These are phyloP conservation scores for Tigriopus californicus DNA, from an alignment of 2,888 invertebrate species.

Conservation along the genomic window DNA sequence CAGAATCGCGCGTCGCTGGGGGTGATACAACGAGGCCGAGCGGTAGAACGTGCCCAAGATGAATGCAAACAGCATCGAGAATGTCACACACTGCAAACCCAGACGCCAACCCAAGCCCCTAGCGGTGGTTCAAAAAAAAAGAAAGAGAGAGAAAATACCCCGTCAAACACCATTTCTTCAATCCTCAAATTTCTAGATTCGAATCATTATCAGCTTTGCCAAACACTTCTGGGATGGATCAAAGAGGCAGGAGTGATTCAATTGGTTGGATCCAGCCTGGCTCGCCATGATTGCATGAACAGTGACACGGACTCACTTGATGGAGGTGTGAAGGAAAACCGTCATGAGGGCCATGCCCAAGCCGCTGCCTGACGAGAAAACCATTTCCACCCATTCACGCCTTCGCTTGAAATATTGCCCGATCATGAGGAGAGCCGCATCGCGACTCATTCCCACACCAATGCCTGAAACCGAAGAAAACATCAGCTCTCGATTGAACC, in stretches of 20 bases:
- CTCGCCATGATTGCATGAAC: too few relatives aligned
- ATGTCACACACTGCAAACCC: conserved; percentile 67
- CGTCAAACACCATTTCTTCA: too few relatives aligned
- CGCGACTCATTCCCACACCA: conserved; percentile 64
- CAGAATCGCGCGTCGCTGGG: conserved; percentile 62
- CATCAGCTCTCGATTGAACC: too few relatives aligned
- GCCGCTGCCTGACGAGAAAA: conserved; percentile 67
- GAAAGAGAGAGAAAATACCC: too few relatives aligned
- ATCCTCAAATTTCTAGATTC: too few relatives aligned
- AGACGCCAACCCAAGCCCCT: conserved; percentile 62
- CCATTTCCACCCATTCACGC: conserved; percentile 67
- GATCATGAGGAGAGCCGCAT: conserved; percentile 71
- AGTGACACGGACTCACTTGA: too few relatives aligned
- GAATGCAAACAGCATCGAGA: conserved; percentile 61
- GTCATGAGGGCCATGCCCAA: conserved; percentile 67
- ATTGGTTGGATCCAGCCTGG: too few relatives aligned
- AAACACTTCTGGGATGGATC: too few relatives aligned
- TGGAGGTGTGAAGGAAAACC: conserved; percentile 42
- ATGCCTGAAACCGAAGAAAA: conserved; percentile 35
- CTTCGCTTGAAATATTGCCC: conserved; percentile 72
- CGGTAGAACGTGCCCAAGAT: conserved; percentile 70
- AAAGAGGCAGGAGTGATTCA: too few relatives aligned
- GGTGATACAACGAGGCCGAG: conserved; percentile 70
- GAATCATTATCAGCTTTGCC: too few relatives aligned
- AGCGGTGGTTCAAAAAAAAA: conserved; percentile 59